Percentiles rank a stretch among this genome's conserved stretches.
phyloP scores from a whole-genome alignment of 2,113 vertebrate genomes.

The Circaetus cinerascens region DNA sequence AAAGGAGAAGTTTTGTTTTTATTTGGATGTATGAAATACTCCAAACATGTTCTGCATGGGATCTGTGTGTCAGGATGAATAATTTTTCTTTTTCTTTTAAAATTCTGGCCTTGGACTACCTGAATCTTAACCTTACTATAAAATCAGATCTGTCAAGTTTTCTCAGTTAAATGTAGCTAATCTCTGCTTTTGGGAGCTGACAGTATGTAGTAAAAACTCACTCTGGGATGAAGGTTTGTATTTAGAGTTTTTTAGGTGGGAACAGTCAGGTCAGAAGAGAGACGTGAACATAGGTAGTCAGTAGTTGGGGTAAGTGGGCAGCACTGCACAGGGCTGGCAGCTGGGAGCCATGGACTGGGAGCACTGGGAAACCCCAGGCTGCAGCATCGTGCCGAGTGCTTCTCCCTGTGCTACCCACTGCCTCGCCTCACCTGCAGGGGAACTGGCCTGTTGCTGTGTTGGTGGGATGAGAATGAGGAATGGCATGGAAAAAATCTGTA shows the following conservation, averaged over 20 bases:
- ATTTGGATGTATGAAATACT: neutral
- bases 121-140: neutral
- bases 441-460: neutral
- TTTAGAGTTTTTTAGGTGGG: neutral
- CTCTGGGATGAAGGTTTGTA: neutral
- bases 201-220: neutral
- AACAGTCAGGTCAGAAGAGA: neutral
- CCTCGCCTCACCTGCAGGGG: neutral
- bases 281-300: accelerated
- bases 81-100: neutral
- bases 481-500: neutral
- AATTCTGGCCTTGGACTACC: neutral
- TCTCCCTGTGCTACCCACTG: accelerated
- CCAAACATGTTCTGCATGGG: neutral
- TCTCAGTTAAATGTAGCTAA: neutral
- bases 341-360: neutral
- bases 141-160: neutral
- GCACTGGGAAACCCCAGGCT: neutral
- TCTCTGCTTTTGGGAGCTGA: neutral
- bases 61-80: neutral
- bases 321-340: accelerated
- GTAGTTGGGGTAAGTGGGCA: neutral
- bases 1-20: neutral
- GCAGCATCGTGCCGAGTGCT: neutral
- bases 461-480: neutral